A percentile compares a stretch with the other conserved stretches of the same genome.
Conservation (phyloP, 2,888 invertebrate genomes). For the Strigamia transsilvanica region DNA sequence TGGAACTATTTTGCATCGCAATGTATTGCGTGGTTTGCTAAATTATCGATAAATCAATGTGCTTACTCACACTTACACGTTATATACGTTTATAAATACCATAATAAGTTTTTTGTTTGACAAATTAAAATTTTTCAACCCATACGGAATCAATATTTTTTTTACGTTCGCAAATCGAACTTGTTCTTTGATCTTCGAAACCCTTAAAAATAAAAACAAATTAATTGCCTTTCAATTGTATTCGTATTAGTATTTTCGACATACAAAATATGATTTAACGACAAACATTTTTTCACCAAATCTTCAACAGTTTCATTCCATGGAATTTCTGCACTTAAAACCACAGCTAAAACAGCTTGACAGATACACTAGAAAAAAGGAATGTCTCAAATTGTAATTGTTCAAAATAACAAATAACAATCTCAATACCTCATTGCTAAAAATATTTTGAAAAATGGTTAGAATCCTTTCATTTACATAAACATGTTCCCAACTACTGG, state of each 20-base stretch:
- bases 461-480: not conserved
- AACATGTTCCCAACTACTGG: constrained; percentile 1
- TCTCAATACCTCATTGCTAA: not conserved
- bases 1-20: not conserved
- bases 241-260: not conserved
- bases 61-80: not conserved
- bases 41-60: not conserved
- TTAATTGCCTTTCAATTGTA: not conserved
- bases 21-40: constrained; percentile 2
- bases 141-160: not conserved
- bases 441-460: not conserved
- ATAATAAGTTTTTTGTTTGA: not conserved
- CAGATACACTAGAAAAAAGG: not conserved
- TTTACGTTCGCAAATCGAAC: not conserved
- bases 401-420: not conserved
- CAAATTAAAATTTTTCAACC: not conserved
- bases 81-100: not conserved
- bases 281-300: not conserved
- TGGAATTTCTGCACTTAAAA: not conserved
- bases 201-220: not conserved
- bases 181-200: not conserved
- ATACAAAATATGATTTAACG: not conserved
- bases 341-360: not conserved
- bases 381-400: not conserved
- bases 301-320: constrained; percentile 13